Evolutionary conservation across 1,140 invertebrate species (phyloP).

Genomic region (Pinna nobilis): DNA sequence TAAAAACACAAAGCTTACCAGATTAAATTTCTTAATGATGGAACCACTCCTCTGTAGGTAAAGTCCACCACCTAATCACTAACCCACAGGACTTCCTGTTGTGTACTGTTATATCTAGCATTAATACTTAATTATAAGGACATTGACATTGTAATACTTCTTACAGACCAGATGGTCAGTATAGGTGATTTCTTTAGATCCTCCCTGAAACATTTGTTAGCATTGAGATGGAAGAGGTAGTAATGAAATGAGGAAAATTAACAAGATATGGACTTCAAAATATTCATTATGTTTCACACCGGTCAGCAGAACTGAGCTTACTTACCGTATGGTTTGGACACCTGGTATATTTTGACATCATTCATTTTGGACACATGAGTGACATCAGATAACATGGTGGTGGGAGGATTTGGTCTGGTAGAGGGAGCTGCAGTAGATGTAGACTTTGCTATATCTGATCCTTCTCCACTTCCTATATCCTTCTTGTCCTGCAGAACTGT

Average conservation of each 20-base stretch:
- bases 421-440: conserved; percentile 13
- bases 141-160: too few relatives aligned
- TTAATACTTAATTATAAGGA: too few relatives aligned
- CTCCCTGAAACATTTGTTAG: neutral
- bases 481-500: too few relatives aligned
- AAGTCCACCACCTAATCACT: too few relatives aligned
- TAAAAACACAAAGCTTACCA: too few relatives aligned
- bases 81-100: too few relatives aligned
- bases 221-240: neutral
- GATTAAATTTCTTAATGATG: too few relatives aligned
- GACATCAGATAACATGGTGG: conserved; percentile 41
- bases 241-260: conserved; percentile 4
- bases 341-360: conserved; percentile 26
- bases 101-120: too few relatives aligned
- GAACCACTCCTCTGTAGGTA: too few relatives aligned
- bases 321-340: conserved; percentile 56
- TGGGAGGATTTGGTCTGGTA: conserved; percentile 64
- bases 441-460: neutral
- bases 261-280: neutral
- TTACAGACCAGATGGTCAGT: neutral
- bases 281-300: neutral
- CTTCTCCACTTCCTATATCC: neutral
- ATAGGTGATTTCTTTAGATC: neutral
- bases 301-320: neutral
- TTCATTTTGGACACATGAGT: conserved; percentile 36